Evolutionary conservation across 2,113 vertebrate genomes (phyloP), one percentile per base, ranked within the genome.

Genomic region (Cynocephalus volans): DNA sequence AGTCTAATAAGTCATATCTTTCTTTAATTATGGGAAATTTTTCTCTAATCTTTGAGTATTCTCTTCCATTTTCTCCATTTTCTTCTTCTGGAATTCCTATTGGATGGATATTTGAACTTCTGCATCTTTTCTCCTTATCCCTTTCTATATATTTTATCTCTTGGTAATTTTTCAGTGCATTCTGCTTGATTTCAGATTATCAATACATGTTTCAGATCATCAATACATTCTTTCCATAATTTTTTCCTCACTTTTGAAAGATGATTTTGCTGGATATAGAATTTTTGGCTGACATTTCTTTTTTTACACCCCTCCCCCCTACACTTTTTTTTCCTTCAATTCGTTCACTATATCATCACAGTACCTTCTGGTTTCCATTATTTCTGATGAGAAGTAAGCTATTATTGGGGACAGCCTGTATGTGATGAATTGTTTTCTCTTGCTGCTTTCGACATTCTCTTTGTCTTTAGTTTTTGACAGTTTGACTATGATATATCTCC

Each of bases 161-260:
- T 87, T 58, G 79, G 50, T 54, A 90, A 67, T 54, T 80, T 56
- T 90, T 7, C 3, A 24, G 36, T 80, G 18, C 50, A 45, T 69
- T 80, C 62, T 69, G 50, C 31, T 69, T 80, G 62, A 80, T 56
- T 45, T 12, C 50, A 80, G 50, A 45, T 90, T 12, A 45, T 56
- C 17, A 56, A 45, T 69, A 52, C 9, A 88, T 77, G 80, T 69
- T 56, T 41, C 83, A 80, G 62, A 12, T 41, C 41, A 41, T 41
- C 41, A 41, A 41, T 80, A 79, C 67, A 69, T 45, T 56, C 18
- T 90, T 56, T 80, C n/a, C 41, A 41, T 80, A 56, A 69, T 80
- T 90, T 70, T 50, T 69, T 54, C 48, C 56, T 84, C 67, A 92
- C 12, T 75, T 75, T 73, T 92, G 67, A 84, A 75, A 45, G 45